Evolutionary conservation across 1,140 invertebrate species (phyloP), one percentile per base, ranked within the genome.

Genomic region (Drosophila saltans): DNA sequence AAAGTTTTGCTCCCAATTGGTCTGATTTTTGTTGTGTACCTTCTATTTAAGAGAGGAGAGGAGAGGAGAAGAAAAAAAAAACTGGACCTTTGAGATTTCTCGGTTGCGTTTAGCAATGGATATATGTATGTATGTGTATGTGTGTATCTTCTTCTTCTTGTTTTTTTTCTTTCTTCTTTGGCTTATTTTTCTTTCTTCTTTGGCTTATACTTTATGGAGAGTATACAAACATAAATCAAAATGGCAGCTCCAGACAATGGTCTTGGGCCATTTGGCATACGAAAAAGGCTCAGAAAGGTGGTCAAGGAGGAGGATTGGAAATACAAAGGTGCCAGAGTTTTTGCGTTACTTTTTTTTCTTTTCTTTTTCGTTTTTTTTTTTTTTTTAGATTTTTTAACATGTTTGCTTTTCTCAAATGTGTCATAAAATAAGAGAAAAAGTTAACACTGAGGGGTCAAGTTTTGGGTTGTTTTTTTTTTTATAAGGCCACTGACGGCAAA

Each of bases 401-500:
- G 30, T 36, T 21, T 66, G 57, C 45, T 59, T 66, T 67, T 72
- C 75, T 79, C 72, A 55, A 70, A 59, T 66, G 71, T 71, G 67
- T 75, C 84, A 80, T 89, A 89, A 89, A 89, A 88, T 78, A 65
- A 36, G 33, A 36, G 6, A 36, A 5, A 36, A 36, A 77, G 76
- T 82, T 72, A 72, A 66, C 72, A 75, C 67, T 57, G 74, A 74
- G 67, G 56, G 75, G 75, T 69, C 68, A 79, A 68, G 82, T 86
- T 88, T 72, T 71, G 40, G 16, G 16, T 16, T 16, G 16, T 16
- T 16, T 16, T 16, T 16, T 16, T 78, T 78, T 85, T 85, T 81
- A 85, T 85, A 81, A 72, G 78, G 78, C 75, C 82, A 86, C 63
- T 70, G 82, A 74, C 74, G 71, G 78, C 75, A 75, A 78, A 86